Conservation (phyloP, 2,797 vertebrate species). For the Spinibarbus caldwelli region DNA sequence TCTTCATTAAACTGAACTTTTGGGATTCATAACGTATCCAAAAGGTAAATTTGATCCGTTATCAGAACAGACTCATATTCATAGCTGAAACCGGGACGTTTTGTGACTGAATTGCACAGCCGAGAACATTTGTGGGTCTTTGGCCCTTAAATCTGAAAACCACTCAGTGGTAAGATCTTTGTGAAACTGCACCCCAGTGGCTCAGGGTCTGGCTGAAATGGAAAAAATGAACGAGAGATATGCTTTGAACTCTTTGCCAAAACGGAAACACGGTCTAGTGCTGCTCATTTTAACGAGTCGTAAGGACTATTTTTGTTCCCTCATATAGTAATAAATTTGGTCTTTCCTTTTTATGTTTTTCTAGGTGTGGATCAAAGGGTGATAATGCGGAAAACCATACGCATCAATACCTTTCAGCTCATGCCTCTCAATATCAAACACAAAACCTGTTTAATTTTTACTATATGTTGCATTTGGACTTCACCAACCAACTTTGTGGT, state of each 20-base stretch:
- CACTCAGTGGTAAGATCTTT: slow-evolving; percentile 71
- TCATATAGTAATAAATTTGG: slow-evolving; percentile 74
- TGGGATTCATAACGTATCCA: slow-evolving; percentile 56
- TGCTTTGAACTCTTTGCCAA: slow-evolving; percentile 76
- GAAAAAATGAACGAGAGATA: slow-evolving; percentile 63
- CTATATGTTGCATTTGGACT: slow-evolving; percentile 30
- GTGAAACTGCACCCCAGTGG: slow-evolving; percentile 74
- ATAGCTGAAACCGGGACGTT: slow-evolving; percentile 54
- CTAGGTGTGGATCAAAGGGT: slow-evolving; percentile 71
- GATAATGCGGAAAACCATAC: slow-evolving; percentile 67
- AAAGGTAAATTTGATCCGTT: slow-evolving; percentile 56
- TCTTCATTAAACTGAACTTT: slow-evolving; percentile 58
- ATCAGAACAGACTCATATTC: slow-evolving; percentile 56
- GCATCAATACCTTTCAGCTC: slow-evolving; percentile 64
- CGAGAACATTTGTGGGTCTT: slow-evolving; percentile 70
- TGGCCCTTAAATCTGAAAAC: slow-evolving; percentile 77
- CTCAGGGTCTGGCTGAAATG: slow-evolving; percentile 71
- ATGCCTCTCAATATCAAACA: slow-evolving; percentile 50
- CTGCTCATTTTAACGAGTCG: slow-evolving; percentile 76
- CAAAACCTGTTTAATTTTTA: slow-evolving; percentile 14
- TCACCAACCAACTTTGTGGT: background rate
- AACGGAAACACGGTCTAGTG: slow-evolving; percentile 78
- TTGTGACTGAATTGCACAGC: slow-evolving; percentile 68
- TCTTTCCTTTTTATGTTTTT: slow-evolving; percentile 74
- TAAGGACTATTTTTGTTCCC: slow-evolving; percentile 75